A percentile compares a stretch with the other conserved stretches of the same genome.
phyloP scores from a whole-genome alignment of 2,797 vertebrate genomes.

The Ctenopoma multispine region DNA sequence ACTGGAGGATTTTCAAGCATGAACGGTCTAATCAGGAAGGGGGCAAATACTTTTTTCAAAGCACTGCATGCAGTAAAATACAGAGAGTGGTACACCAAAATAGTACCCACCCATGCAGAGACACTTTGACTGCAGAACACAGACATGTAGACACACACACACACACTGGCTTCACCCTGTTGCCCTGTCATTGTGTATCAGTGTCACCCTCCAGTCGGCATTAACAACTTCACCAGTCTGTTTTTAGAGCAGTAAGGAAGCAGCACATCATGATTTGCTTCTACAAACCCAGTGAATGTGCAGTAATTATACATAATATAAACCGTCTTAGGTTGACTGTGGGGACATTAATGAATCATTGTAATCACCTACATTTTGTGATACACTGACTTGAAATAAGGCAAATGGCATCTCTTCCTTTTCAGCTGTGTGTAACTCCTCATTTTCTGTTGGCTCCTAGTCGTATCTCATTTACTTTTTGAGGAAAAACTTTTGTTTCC shows the following conservation, averaged over 20 bases:
- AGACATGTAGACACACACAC: conserved; percentile 11
- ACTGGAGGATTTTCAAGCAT: too few species aligned
- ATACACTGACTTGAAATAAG: too few species aligned
- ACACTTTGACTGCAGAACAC: conserved; percentile 8
- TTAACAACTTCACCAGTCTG: conserved; percentile 50
- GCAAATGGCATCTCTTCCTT: too few species aligned
- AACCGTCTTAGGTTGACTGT: background rate
- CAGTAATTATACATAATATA: background rate
- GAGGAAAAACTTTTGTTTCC: too few species aligned
- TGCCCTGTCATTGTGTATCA: conserved; percentile 66
- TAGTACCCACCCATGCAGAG: conserved; percentile 4
- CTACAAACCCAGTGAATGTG: background rate
- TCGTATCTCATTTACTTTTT: too few species aligned
- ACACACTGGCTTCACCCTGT: conserved; percentile 41
- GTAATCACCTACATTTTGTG: too few species aligned
- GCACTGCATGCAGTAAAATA: background rate
- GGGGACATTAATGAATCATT: too few species aligned
- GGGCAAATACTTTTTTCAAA: too few species aligned
- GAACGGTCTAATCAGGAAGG: too few species aligned
- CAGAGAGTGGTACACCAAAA: background rate
- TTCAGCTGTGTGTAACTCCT: too few species aligned
- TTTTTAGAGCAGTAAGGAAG: conserved; percentile 59
- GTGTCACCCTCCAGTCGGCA: conserved; percentile 62
- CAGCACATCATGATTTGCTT: conserved; percentile 3
- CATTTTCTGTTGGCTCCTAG: too few species aligned